phyloP scores from a whole-genome alignment of 2,113 vertebrate species.

The Litocranius walleri region DNA sequence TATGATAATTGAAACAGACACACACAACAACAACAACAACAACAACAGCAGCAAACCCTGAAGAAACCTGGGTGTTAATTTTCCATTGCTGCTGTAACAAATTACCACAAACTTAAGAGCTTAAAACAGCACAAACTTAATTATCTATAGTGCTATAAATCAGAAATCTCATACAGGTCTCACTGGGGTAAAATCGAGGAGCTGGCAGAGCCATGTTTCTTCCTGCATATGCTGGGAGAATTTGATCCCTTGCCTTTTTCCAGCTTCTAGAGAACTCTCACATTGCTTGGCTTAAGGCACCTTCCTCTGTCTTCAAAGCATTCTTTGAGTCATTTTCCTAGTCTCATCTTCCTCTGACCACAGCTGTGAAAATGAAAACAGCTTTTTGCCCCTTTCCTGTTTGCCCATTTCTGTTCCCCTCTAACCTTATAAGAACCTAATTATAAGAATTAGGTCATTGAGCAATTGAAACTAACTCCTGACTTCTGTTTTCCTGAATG shows the following conservation, averaged over 20 bases:
- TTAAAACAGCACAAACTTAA: background rate
- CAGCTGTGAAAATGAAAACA: background rate
- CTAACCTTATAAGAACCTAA: background rate
- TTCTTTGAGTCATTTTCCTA: background rate
- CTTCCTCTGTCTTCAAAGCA: background rate
- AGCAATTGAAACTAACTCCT: background rate
- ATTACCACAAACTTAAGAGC: background rate
- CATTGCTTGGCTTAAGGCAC: background rate
- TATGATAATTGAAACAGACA: background rate
- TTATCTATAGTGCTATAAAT: background rate
- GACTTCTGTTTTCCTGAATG: background rate
- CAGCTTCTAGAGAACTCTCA: background rate
- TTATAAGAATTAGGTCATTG: background rate
- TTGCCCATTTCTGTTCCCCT: background rate
- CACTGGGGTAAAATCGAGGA: background rate
- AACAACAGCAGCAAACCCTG: background rate
- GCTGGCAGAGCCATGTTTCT: background rate
- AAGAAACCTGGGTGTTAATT: background rate
- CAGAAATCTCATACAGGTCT: background rate
- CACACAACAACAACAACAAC: no score
- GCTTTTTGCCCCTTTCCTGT: background rate
- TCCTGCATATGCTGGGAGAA: background rate
- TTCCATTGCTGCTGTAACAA: background rate
- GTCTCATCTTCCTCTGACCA: background rate
- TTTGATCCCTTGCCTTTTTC: background rate